Conservation (phyloP, 2,888 invertebrate genomes). For the Brassicogethes aeneus region DNA sequence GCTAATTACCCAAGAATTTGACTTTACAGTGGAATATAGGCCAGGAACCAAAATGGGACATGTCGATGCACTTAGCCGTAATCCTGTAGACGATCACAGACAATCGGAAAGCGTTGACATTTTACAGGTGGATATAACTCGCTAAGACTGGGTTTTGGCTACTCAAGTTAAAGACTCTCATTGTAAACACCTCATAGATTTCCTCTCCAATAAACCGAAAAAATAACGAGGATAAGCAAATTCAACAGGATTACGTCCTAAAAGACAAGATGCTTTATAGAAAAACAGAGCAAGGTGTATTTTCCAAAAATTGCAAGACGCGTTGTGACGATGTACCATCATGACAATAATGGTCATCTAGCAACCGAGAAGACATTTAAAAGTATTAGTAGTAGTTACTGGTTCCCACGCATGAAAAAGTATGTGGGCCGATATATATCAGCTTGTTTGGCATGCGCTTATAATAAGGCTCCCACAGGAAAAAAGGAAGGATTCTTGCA, state of each 20-base stretch:
- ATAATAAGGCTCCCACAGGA: slow-evolving; percentile 20
- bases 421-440: too few relatives aligned
- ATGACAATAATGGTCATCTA: too few relatives aligned
- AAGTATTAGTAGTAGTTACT: slow-evolving; percentile 9
- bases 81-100: slow-evolving; percentile 7
- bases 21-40: too few relatives aligned
- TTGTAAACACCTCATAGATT: too few relatives aligned
- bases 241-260: too few relatives aligned
- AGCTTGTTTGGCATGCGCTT: slow-evolving; percentile 23
- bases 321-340: slow-evolving; percentile 12
- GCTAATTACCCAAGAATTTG: too few relatives aligned
- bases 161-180: slow-evolving; percentile 1
- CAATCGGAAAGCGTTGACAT: too few relatives aligned
- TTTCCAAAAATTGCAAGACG: slow-evolving; percentile 22
- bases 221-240: too few relatives aligned
- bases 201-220: neutral
- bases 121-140: slow-evolving; percentile 1
- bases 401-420: slow-evolving; percentile 16
- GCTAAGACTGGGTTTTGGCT: slow-evolving; percentile 2
- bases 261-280: too few relatives aligned
- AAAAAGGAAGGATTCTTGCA: slow-evolving; percentile 10
- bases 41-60: too few relatives aligned
- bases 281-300: slow-evolving; percentile 19
- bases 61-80: slow-evolving; percentile 21
- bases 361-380: too few relatives aligned